phyloP scores from a whole-genome alignment of 2,797 vertebrate genomes.

The Rousettus madagascariensis region DNA sequence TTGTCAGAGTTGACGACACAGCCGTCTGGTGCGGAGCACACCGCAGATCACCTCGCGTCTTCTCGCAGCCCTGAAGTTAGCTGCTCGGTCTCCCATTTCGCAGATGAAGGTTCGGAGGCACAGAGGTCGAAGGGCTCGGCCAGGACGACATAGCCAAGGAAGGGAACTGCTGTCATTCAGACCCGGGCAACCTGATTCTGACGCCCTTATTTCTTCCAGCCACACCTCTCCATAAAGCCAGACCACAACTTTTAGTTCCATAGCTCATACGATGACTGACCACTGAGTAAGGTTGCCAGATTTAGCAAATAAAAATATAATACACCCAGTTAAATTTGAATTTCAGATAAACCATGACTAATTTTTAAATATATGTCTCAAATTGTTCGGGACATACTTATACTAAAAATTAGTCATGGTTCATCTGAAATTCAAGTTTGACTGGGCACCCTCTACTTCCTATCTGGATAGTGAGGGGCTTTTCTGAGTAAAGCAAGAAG shows the following conservation, averaged over 20 bases:
- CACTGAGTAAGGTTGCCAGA: not conserved
- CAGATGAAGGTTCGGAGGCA: conserved; percentile 73
- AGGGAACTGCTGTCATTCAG: conserved; percentile 30
- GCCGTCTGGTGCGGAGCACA: fast-evolving
- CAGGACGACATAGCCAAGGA: not conserved
- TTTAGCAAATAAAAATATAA: not conserved
- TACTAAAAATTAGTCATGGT: not conserved
- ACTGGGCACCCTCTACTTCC: not conserved
- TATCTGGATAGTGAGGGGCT: not conserved
- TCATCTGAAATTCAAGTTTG: not conserved
- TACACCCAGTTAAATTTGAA: not conserved
- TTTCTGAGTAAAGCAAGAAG: not conserved
- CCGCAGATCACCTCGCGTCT: not conserved
- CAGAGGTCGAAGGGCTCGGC: not conserved
- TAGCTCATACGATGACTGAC: not conserved
- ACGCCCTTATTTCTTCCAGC: not conserved
- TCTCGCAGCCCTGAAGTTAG: not conserved
- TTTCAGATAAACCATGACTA: not conserved
- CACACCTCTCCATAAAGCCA: not conserved
- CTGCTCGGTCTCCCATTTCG: not conserved
- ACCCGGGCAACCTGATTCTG: not conserved
- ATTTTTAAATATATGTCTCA: not conserved
- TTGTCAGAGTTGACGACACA: not conserved
- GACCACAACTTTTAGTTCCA: not conserved
- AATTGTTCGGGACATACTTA: not conserved